These are phyloP conservation scores for Coregonus sp. DNA, from an alignment of 2,797 vertebrate species.

Conservation along the genomic window DNA sequence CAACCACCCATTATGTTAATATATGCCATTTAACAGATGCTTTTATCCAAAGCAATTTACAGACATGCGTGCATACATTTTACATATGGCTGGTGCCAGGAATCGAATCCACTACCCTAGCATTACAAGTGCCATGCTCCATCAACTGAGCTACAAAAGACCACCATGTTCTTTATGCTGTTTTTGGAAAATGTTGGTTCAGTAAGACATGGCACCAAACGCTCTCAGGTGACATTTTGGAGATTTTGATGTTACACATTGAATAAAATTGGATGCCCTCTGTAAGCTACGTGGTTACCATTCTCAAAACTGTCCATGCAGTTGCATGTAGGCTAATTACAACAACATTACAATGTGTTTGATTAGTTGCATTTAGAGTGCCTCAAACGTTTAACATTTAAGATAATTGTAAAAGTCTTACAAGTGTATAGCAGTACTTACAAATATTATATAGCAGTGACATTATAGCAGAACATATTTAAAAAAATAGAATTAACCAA, in stretches of 20 bases:
- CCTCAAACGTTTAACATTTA: too few relatives aligned
- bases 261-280: background rate
- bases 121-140: too few relatives aligned
- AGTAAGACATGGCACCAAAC: background rate
- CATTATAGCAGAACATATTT: background rate
- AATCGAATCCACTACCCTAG: too few relatives aligned
- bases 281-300: background rate
- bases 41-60: too few relatives aligned
- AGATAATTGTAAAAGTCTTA: background rate
- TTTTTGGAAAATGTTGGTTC: background rate
- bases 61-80: too few relatives aligned
- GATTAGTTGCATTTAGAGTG: background rate
- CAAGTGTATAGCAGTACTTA: background rate
- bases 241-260: background rate
- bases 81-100: too few relatives aligned
- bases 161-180: background rate
- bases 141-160: background rate
- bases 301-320: background rate
- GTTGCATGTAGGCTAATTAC: background rate
- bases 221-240: background rate
- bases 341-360: background rate
- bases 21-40: too few relatives aligned
- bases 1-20: too few relatives aligned
- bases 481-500: background rate
- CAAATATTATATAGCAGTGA: background rate